Evolutionary conservation across 2,888 invertebrate genomes (phyloP).

Genomic region (Lepas anatifera): DNA sequence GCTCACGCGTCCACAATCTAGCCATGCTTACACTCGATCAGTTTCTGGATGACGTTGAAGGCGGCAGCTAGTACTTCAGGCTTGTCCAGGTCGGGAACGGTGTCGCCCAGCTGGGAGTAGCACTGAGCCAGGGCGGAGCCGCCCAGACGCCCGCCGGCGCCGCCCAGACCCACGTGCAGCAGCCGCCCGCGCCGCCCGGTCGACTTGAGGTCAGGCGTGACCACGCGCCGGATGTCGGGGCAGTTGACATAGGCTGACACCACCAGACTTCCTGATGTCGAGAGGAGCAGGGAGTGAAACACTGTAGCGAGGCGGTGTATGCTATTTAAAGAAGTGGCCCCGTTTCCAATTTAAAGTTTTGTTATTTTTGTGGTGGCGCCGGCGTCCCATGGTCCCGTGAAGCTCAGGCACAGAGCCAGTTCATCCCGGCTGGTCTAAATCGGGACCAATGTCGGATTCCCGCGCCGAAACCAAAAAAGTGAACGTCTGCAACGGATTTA

Average conservation of each 20-base stretch:
- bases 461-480: no score
- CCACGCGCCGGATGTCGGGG: slow-evolving; percentile 64
- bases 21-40: slow-evolving; percentile 57
- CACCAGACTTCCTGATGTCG: slow-evolving; percentile 40
- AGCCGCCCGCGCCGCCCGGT: slow-evolving; percentile 47
- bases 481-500: no score
- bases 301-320: no score
- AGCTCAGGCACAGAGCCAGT: no score
- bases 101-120: slow-evolving; percentile 67
- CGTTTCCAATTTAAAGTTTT: no score
- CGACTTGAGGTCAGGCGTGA: slow-evolving; percentile 83
- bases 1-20: no score
- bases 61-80: slow-evolving; percentile 53
- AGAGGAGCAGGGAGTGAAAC: no score
- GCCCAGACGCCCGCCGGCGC: slow-evolving; percentile 63
- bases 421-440: no score
- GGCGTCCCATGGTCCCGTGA: no score
- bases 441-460: no score
- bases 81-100: slow-evolving; percentile 65
- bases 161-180: slow-evolving; percentile 64
- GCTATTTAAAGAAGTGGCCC: no score
- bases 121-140: slow-evolving; percentile 89
- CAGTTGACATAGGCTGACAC: slow-evolving; percentile 95
- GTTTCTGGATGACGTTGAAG: slow-evolving; percentile 69
- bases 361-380: no score